Conservation (phyloP, 2,888 invertebrate species). For the Thyatira batis region DNA sequence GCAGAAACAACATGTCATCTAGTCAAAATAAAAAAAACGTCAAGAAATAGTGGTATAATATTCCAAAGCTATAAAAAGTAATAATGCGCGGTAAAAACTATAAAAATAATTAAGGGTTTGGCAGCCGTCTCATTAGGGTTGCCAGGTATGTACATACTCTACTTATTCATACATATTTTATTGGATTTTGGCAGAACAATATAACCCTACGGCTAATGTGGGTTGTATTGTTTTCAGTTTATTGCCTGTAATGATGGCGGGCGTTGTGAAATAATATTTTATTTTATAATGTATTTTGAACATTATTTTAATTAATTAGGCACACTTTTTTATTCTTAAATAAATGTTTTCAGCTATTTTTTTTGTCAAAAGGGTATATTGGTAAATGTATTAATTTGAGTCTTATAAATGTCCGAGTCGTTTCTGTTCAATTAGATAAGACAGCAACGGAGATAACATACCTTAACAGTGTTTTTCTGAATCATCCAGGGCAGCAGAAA, state of each 20-base stretch:
- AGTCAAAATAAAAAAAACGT: too few species aligned
- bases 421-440: constrained; percentile 14
- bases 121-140: constrained; percentile 24
- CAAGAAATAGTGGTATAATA: too few species aligned
- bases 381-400: too few species aligned
- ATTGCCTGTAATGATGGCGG: not conserved
- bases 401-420: constrained; percentile 7
- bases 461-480: constrained; percentile 5
- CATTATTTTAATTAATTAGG: constrained; percentile 16
- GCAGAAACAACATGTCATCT: too few species aligned
- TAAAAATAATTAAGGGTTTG: constrained; percentile 20
- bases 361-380: too few species aligned
- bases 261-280: not conserved
- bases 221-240: not conserved
- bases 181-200: not conserved
- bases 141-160: constrained; percentile 28
- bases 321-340: constrained; percentile 5
- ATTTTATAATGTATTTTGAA: not conserved
- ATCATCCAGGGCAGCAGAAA: not conserved
- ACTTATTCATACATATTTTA: constrained; percentile 26
- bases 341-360: not conserved
- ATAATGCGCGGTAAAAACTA: too few species aligned
- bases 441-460: constrained; percentile 18
- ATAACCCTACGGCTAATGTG: not conserved
- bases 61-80: constrained; percentile 5